Evolutionary conservation across 2,113 vertebrate species (phyloP).

Genomic region (Cheilinus undulatus): DNA sequence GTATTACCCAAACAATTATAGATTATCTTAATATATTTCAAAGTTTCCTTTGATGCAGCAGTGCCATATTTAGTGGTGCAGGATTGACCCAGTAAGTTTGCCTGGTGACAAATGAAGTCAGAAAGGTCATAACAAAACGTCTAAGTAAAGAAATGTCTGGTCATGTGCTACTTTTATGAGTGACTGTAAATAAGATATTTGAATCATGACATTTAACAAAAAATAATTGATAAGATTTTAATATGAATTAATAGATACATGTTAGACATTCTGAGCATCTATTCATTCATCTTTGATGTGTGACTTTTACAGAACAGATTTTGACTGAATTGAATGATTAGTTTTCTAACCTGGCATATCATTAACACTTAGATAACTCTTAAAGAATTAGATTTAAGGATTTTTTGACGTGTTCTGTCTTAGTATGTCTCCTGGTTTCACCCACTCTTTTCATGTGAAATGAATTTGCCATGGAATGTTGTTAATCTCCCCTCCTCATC

Average conservation of each 20-base stretch:
- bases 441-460: constrained; percentile 53
- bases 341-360: constrained; percentile 63
- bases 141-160: not conserved
- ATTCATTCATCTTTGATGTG: constrained; percentile 46
- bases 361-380: constrained; percentile 64
- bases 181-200: not conserved
- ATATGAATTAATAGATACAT: constrained; percentile 17
- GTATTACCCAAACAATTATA: not conserved
- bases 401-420: constrained; percentile 7
- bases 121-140: not conserved
- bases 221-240: not conserved
- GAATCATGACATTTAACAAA: constrained; percentile 15
- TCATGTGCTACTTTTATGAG: not conserved
- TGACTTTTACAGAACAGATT: constrained; percentile 28
- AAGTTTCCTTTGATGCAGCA: not conserved
- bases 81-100: not conserved
- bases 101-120: no score
- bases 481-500: constrained; percentile 80
- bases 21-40: not conserved
- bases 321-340: constrained; percentile 49
- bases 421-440: constrained; percentile 49
- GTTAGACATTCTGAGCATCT: constrained; percentile 22
- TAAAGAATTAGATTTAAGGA: constrained; percentile 23
- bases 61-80: not conserved
- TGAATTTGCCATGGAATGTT: constrained; percentile 76